A percentile compares a stretch with the other conserved stretches of the same genome.
Conservation (phyloP, 2,888 invertebrate genomes). For the Drosophila paramelanica region DNA sequence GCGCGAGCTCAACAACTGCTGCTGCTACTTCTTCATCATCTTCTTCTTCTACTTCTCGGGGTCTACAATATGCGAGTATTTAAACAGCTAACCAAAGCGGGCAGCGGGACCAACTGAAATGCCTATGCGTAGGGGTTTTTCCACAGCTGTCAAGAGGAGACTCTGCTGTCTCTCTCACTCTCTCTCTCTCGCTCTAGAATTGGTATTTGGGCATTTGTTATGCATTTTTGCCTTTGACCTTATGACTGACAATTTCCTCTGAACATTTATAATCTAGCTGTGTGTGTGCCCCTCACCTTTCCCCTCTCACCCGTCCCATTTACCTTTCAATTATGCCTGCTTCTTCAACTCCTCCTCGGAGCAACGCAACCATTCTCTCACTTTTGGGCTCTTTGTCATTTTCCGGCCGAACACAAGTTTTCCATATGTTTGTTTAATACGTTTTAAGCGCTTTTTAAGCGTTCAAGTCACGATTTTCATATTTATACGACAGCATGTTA, state of each 20-base stretch:
- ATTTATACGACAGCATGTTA: slow-evolving; percentile 63
- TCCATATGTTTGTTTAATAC: slow-evolving; percentile 78
- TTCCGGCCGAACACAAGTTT: slow-evolving; percentile 69
- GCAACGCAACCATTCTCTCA: background rate
- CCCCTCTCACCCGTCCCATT: slow-evolving; percentile 22
- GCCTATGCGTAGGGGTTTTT: slow-evolving; percentile 74
- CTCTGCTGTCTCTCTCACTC: background rate
- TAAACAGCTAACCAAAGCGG: slow-evolving; percentile 71
- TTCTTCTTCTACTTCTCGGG: slow-evolving; percentile 15
- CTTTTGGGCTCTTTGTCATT: slow-evolving; percentile 59
- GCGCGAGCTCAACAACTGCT: slow-evolving; percentile 9
- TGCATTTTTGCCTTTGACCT: slow-evolving; percentile 64
- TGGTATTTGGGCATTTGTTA: slow-evolving; percentile 36
- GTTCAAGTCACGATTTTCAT: slow-evolving; percentile 83
- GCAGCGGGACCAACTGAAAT: slow-evolving; percentile 39
- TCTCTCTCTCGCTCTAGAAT: slow-evolving; percentile 9
- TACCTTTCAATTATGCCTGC: slow-evolving; percentile 75
- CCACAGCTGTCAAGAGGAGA: slow-evolving; percentile 68
- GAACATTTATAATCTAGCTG: slow-evolving; percentile 61
- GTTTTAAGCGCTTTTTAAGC: slow-evolving; percentile 81
- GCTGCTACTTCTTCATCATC: background rate
- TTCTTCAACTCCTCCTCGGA: slow-evolving; percentile 1
- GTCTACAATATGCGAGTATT: slow-evolving; percentile 51
- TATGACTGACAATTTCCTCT: slow-evolving; percentile 78
- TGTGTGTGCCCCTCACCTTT: slow-evolving; percentile 9